phyloP scores from a whole-genome alignment of 1,140 invertebrate species.

The Charaxes varanes region DNA sequence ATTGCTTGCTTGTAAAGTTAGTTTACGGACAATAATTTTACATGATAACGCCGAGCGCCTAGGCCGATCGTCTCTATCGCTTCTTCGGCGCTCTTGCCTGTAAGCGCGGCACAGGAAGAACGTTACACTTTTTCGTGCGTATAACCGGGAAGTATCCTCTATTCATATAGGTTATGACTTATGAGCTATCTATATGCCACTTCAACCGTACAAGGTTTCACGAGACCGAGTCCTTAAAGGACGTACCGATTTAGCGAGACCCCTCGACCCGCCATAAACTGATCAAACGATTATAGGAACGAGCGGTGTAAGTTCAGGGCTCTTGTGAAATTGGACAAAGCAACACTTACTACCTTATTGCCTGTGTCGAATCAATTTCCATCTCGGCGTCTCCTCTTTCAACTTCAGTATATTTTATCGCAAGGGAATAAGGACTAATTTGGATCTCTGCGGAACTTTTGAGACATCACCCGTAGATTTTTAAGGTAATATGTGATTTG shows the following conservation, averaged over 20 bases:
- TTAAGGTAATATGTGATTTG: constrained; percentile 61
- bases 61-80: no score
- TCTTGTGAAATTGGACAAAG: constrained; percentile 20
- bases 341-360: constrained; percentile 43
- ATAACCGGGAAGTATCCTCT: no score
- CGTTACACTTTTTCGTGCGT: no score
- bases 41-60: no score
- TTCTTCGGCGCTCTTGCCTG: no score
- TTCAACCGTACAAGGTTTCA: constrained; percentile 31
- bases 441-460: constrained; percentile 19
- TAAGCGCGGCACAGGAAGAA: no score
- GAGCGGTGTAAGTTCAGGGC: constrained; percentile 15
- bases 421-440: constrained; percentile 17
- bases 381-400: constrained; percentile 26
- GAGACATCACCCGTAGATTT: constrained; percentile 35
- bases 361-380: constrained; percentile 58
- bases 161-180: no score
- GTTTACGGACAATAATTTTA: no score
- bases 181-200: no score
- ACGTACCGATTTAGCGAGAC: constrained; percentile 16
- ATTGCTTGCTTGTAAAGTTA: no score
- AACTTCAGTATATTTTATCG: constrained; percentile 29
- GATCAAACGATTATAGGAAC: constrained; percentile 6
- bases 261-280: constrained; percentile 21
- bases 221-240: constrained; percentile 20